A percentile compares a stretch with the other conserved stretches of the same genome.
These are phyloP conservation scores for Listrodromus nycthemerus DNA, from an alignment of 2,888 invertebrate species.

Conservation along the genomic window DNA sequence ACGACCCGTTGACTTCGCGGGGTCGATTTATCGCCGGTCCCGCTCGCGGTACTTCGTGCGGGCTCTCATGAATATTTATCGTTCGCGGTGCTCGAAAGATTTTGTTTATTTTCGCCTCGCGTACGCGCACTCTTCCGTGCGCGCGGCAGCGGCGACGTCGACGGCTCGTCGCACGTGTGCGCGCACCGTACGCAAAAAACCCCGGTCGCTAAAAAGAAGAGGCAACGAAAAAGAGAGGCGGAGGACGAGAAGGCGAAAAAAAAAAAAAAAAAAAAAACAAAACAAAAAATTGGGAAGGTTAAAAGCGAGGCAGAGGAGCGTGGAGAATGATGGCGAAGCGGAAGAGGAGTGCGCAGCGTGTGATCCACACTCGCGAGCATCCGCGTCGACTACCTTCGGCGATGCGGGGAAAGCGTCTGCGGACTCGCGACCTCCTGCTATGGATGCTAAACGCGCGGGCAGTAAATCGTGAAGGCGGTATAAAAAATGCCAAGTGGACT, in stretches of 20 bases:
- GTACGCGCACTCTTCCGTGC: conserved; percentile 46
- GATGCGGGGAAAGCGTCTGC: conserved; percentile 60
- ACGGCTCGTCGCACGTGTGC: conserved; percentile 18
- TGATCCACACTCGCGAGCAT: conserved; percentile 26
- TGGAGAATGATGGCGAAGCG: conserved; percentile 4
- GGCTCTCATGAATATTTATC: conserved; percentile 77
- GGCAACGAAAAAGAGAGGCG: neutral
- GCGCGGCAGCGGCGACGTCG: conserved; percentile 36
- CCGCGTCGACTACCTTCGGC: conserved; percentile 30
- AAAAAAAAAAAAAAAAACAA: too few species aligned
- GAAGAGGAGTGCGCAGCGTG: conserved; percentile 37
- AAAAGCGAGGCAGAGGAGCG: neutral
- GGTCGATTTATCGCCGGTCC: conserved; percentile 73
- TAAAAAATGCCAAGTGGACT: neutral
- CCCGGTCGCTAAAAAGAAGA: neutral
- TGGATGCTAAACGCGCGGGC: conserved; percentile 18
- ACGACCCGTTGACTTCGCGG: conserved; percentile 74
- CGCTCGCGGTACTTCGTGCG: conserved; percentile 55
- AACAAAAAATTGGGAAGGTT: neutral
- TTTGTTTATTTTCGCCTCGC: conserved; percentile 68
- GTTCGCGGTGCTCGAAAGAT: conserved; percentile 67
- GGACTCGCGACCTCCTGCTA: conserved; percentile 57
- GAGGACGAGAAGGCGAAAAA: neutral
- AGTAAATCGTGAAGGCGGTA: conserved; percentile 12
- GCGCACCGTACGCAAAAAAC: conserved; percentile 12